Conservation (phyloP, 2,797 vertebrate species). For the Amblyraja radiata region DNA sequence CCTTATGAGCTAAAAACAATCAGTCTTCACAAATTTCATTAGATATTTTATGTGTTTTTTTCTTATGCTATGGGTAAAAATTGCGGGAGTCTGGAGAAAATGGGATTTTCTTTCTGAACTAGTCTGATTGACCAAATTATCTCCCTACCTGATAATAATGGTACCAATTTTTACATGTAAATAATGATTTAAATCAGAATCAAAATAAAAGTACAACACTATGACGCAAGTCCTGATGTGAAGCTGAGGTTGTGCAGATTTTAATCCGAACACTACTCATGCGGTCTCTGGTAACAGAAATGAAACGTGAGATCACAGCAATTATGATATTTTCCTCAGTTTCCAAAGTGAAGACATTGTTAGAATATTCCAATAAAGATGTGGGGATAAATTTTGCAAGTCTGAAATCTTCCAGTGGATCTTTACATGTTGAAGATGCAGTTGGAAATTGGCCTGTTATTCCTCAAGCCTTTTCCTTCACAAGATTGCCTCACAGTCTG, state of each 20-base stretch:
- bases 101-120: not conserved
- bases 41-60: not conserved
- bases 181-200: not conserved
- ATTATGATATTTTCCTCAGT: slow-evolving; percentile 3
- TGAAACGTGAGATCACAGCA: not conserved
- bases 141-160: not conserved
- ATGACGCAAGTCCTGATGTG: not conserved
- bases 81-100: not conserved
- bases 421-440: not conserved
- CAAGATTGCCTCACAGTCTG: not conserved
- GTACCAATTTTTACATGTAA: not conserved
- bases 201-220: not conserved
- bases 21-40: not conserved
- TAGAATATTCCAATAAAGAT: not conserved
- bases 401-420: not conserved
- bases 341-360: slow-evolving; percentile 8
- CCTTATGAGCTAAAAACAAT: not conserved
- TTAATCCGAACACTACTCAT: not conserved
- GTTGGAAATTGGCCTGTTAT: not conserved
- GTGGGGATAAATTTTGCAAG: not conserved
- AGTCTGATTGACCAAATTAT: no score
- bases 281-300: not conserved
- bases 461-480: not conserved
- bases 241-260: no score
- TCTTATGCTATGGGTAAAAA: no score